These are phyloP conservation scores for Pecten maximus DNA, from an alignment of 2,888 invertebrate species.

Conservation along the genomic window DNA sequence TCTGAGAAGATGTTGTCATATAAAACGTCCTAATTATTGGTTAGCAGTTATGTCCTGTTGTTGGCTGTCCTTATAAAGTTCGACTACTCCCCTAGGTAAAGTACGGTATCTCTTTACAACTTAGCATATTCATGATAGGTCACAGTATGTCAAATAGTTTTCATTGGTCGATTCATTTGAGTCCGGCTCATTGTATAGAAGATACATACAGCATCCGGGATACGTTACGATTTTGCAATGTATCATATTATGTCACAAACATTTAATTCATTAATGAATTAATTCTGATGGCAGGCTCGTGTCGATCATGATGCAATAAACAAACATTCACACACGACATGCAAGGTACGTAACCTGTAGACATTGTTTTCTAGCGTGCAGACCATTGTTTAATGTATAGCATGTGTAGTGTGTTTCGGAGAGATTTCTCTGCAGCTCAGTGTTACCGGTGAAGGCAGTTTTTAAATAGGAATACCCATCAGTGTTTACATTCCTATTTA, in stretches of 20 bases:
- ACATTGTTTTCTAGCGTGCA: not conserved
- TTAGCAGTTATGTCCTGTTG: not conserved
- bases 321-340: not conserved
- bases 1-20: no score
- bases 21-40: no score
- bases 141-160: not conserved
- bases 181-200: not conserved
- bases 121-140: not conserved
- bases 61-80: not conserved
- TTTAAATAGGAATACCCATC: no score
- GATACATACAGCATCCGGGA: not conserved
- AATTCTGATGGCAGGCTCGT: not conserved
- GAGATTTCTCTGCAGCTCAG: not conserved
- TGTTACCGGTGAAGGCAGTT: no score
- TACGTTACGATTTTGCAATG: not conserved
- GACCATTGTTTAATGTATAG: not conserved
- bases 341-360: not conserved
- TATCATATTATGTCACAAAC: not conserved
- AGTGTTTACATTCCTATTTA: no score
- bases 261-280: not conserved
- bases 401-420: not conserved
- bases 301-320: not conserved
- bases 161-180: slow-evolving; percentile 13
- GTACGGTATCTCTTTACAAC: not conserved
- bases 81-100: not conserved